Percentiles rank a stretch among this genome's conserved stretches.
Evolutionary conservation across 2,113 vertebrate genomes (phyloP).

Genomic region (Artemisiospiza belli): DNA sequence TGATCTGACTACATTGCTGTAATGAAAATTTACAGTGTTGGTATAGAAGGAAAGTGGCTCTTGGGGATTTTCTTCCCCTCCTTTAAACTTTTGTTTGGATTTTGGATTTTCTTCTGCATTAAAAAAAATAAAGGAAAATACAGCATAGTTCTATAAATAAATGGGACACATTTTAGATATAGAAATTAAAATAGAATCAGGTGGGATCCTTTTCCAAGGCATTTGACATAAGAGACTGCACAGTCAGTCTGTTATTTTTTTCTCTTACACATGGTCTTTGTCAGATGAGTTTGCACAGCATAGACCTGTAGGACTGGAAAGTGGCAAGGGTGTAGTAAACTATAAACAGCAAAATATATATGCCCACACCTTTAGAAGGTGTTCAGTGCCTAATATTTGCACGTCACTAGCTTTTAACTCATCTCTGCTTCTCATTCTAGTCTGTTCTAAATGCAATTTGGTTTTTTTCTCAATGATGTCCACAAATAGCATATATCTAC

Average conservation of each 20-base stretch:
- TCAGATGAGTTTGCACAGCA: not conserved
- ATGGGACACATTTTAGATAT: not conserved
- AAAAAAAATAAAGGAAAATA: not conserved
- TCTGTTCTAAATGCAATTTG: not conserved
- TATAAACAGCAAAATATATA: not conserved
- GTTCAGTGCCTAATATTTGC: not conserved
- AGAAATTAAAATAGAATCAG: not conserved
- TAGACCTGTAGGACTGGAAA: not conserved
- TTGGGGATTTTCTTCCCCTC: accelerated
- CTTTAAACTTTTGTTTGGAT: not conserved
- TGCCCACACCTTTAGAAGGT: not conserved
- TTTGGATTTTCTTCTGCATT: not conserved
- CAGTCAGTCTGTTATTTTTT: not conserved
- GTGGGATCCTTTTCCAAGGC: not conserved
- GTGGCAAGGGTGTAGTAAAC: not conserved
- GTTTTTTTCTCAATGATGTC: not conserved
- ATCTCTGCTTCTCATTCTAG: not conserved
- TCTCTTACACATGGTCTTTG: not conserved
- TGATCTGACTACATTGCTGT: not conserved
- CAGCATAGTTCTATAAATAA: not conserved
- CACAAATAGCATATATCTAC: not conserved
- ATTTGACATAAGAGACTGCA: not conserved
- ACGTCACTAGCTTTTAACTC: not conserved
- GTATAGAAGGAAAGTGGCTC: not conserved
- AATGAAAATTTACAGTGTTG: not conserved